These are phyloP conservation scores for Xestia xanthographa DNA, from an alignment of 2,888 invertebrate species.

Conservation along the genomic window DNA sequence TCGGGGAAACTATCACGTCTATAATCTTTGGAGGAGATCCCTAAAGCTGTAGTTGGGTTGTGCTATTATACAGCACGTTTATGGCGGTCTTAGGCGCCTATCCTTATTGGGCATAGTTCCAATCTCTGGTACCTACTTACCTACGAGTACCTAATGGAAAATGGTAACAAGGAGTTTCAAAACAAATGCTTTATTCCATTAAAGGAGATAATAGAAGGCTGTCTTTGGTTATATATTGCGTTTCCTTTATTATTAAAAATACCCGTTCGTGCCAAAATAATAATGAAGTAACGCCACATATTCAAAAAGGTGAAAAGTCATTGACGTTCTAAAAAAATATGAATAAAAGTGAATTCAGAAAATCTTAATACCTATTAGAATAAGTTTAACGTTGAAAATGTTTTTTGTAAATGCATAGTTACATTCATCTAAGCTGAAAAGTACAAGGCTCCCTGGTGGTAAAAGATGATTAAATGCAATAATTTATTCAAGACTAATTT, in stretches of 20 bases:
- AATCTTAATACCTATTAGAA: neutral
- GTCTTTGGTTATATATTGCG: neutral
- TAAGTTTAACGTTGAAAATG: neutral
- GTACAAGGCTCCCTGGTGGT: neutral
- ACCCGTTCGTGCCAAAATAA: neutral
- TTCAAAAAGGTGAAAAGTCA: neutral
- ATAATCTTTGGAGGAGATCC: slow-evolving; percentile 33
- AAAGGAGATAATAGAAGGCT: neutral
- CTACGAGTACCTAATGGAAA: slow-evolving; percentile 5
- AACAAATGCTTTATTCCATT: neutral
- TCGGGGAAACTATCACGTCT: slow-evolving; percentile 30
- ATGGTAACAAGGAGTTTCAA: slow-evolving; percentile 14
- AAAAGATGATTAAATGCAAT: slow-evolving; percentile 16
- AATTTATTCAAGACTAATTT: slow-evolving; percentile 29
- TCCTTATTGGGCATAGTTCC: slow-evolving; percentile 56
- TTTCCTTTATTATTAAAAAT: neutral
- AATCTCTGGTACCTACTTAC: slow-evolving; percentile 34
- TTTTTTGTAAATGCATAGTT: neutral
- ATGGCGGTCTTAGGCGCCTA: slow-evolving; percentile 48
- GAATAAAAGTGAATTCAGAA: neutral
- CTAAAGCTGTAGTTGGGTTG: slow-evolving; percentile 41
- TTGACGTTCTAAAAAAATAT: neutral
- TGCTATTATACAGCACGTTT: slow-evolving; percentile 48
- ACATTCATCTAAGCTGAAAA: neutral
- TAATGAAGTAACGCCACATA: neutral